phyloP scores from a whole-genome alignment of 2,113 vertebrate species.

The Macaca mulatta region DNA sequence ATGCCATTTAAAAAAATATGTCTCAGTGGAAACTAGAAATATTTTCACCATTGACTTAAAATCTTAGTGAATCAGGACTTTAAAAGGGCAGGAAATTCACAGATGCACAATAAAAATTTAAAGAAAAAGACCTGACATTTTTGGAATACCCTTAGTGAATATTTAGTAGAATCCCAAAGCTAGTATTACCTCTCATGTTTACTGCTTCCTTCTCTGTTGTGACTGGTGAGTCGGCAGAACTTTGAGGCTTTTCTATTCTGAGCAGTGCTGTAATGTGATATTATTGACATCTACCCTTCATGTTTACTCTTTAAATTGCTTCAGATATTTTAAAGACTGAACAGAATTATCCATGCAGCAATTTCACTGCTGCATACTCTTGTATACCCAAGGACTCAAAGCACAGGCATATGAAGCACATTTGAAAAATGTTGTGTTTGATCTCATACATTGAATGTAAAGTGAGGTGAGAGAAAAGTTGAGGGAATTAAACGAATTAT shows the following conservation, averaged over 20 bases:
- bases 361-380: neutral
- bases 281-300: neutral
- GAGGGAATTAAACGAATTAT: neutral
- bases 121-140: conserved; percentile 67
- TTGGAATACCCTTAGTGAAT: conserved; percentile 44
- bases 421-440: neutral
- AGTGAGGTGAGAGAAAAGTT: neutral
- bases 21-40: conserved; percentile 40
- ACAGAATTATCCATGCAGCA: neutral
- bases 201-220: neutral
- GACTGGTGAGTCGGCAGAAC: neutral
- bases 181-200: neutral
- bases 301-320: conserved; percentile 7
- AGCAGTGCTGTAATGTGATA: neutral
- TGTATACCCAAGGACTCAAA: neutral
- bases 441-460: neutral
- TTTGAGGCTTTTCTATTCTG: neutral
- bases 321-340: conserved; percentile 15
- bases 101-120: conserved; percentile 63
- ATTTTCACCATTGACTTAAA: conserved; percentile 63
- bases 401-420: neutral
- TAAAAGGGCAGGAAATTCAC: conserved; percentile 66
- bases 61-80: conserved; percentile 51
- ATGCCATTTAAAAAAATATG: neutral
- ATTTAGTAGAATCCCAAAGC: conserved; percentile 29